phyloP scores from a whole-genome alignment of 1,140 invertebrate genomes.

The Brachionus paranguensis region DNA sequence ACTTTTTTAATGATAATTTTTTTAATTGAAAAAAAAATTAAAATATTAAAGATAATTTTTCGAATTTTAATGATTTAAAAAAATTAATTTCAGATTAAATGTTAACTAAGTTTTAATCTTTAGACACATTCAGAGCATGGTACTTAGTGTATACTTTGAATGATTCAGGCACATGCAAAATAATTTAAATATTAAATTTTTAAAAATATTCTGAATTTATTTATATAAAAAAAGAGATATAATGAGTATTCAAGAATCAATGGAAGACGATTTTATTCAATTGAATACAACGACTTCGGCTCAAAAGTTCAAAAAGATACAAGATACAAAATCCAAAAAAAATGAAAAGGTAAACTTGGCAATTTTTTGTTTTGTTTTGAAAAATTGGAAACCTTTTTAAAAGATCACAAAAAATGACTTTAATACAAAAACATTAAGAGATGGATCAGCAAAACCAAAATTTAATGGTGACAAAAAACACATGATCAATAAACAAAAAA shows the following conservation, averaged over 20 bases:
- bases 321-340: background rate
- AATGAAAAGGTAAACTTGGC: background rate
- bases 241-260: background rate
- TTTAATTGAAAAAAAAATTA: too few relatives aligned
- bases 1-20: too few relatives aligned
- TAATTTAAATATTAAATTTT: background rate
- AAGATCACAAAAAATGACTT: too few relatives aligned
- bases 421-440: too few relatives aligned
- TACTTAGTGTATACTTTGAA: background rate
- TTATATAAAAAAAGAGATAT: background rate
- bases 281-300: background rate
- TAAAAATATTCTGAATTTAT: background rate
- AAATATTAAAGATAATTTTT: too few relatives aligned
- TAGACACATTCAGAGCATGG: background rate
- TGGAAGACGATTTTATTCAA: background rate
- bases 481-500: background rate
- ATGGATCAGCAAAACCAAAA: too few relatives aligned
- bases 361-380: too few relatives aligned
- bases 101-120: background rate
- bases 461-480: too few relatives aligned
- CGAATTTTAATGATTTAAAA: background rate
- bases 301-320: background rate
- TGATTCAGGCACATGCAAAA: background rate
- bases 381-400: too few relatives aligned
- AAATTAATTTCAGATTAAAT: background rate